phyloP scores from a whole-genome alignment of 2,113 vertebrate species.

The Micromys minutus region DNA sequence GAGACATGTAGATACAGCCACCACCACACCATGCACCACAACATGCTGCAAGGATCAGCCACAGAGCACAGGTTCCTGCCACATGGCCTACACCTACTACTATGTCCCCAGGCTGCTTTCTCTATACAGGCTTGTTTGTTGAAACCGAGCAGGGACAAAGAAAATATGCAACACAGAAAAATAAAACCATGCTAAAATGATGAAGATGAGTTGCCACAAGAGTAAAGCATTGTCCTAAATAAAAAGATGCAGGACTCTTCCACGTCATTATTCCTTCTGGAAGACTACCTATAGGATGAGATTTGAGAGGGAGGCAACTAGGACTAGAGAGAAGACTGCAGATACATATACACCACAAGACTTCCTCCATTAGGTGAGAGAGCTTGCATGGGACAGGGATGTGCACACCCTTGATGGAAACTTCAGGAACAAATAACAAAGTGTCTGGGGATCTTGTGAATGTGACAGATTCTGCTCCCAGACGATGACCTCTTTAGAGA shows the following conservation, averaged over 20 bases:
- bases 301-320: no score
- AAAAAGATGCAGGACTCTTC: not conserved
- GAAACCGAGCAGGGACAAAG: not conserved
- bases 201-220: not conserved
- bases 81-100: not conserved
- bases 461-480: not conserved
- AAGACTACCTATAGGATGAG: not conserved
- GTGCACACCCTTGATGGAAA: not conserved
- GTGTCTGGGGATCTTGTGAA: not conserved
- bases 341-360: not conserved
- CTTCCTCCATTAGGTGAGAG: not conserved
- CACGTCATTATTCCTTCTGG: not conserved
- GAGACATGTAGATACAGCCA: not conserved
- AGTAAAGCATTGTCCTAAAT: not conserved
- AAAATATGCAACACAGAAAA: not conserved
- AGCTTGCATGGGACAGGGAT: not conserved
- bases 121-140: not conserved
- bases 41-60: not conserved
- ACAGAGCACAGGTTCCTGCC: not conserved
- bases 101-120: not conserved
- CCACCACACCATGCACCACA: not conserved
- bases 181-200: not conserved
- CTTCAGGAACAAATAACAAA: not conserved
- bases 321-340: not conserved
- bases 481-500: not conserved